Evolutionary conservation across 2,888 invertebrate species (phyloP), one percentile per base, ranked within the genome.

Genomic region (Odontocerum albicorne): DNA sequence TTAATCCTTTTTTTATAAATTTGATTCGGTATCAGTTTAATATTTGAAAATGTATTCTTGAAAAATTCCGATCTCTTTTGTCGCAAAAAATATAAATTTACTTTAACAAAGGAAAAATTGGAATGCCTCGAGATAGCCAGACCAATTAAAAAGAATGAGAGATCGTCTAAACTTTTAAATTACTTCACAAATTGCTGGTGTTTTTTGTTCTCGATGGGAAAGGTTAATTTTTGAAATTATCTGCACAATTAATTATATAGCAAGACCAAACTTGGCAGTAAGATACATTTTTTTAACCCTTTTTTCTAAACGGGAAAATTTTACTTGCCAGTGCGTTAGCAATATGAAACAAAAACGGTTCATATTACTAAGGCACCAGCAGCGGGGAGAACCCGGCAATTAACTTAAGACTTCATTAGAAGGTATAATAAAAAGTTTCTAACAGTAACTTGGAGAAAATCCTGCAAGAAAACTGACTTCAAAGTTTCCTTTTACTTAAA

Each of bases 371-470:
- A n/a, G n/a, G n/a, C n/a, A n/a, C n/a, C n/a, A n/a, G n/a, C n/a
- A n/a, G n/a, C n/a, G n/a, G n/a, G n/a, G n/a, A 51, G 45, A 57
- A 57, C 55, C 44, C 51, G 47, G 51, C 60, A 60, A 60, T 60
- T 60, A 60, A 60, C 55, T 57, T 43, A 51, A n/a, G 55, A 51
- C 57, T 57, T 60, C 57, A 60, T 60, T 60, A 60, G 57, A 45
- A 55, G 57, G 52, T 55, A 57, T 55, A 57, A 57, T 57, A 57
- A 60, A 60, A 60, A 60, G 22, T 47, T 57, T 57, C 32, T 32
- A 7, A 33, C 55, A 36, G 50, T 56, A 56, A 56, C 44, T 55
- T 45, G 27, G 39, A 50, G 50, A 2, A 39, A 55, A 55, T 55
- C 55, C 49, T 55, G 21, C 39, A 27, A 45, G 39, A 50, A 39